Conservation (phyloP, 2,113 vertebrate genomes). For the Anolis sagrei region DNA sequence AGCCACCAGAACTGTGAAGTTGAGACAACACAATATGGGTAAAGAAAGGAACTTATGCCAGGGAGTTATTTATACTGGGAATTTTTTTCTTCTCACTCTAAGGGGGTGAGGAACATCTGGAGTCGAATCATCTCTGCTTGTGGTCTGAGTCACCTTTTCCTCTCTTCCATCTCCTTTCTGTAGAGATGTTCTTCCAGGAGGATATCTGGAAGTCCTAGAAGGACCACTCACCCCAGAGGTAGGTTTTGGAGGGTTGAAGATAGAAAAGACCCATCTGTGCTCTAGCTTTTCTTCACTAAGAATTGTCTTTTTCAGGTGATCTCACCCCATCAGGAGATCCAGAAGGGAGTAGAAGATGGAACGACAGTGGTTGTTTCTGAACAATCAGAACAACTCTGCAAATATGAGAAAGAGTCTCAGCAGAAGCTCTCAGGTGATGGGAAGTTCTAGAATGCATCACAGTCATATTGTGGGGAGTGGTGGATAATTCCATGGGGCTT, state of each 20-base stretch:
- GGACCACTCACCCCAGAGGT: neutral
- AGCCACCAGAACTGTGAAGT: neutral
- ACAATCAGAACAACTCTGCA: neutral
- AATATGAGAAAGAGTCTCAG: neutral
- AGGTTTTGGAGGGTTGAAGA: neutral
- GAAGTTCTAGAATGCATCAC: slow-evolving; percentile 7
- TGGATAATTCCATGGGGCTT: neutral
- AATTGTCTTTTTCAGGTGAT: neutral
- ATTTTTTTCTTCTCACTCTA: no score
- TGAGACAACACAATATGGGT: neutral
- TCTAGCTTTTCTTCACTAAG: neutral
- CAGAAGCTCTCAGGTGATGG: slow-evolving; percentile 24
- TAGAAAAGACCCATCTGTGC: neutral
- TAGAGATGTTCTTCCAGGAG: slow-evolving; percentile 1
- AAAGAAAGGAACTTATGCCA: neutral
- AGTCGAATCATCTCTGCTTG: neutral
- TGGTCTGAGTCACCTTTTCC: neutral
- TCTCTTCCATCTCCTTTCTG: neutral
- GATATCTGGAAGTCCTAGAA: neutral
- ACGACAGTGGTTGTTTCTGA: neutral
- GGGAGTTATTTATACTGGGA: neutral
- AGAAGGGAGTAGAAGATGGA: neutral
- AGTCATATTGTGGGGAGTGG: neutral
- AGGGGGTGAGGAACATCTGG: neutral
- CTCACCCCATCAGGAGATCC: neutral